Evolutionary conservation across 37 sponge, comb jelly and placozoan genomes (phyloP).

Genomic region (Bolinopsis microptera): DNA sequence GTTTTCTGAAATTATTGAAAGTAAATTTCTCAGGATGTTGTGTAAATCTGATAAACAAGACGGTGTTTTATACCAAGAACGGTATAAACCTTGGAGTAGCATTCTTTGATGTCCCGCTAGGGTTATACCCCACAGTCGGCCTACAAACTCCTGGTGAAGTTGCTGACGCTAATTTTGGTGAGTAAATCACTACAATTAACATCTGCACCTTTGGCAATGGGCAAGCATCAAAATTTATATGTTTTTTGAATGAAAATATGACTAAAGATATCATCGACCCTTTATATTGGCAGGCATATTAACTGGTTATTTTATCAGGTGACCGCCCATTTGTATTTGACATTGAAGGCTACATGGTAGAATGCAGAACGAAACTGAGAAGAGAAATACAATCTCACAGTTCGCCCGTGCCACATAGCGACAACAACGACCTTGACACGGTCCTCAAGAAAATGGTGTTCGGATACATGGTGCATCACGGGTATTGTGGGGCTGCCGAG

Average conservation of each 20-base stretch:
- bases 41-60: constrained; percentile 85
- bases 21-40: constrained; percentile 75
- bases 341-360: constrained; percentile 75
- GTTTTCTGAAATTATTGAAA: too few species aligned
- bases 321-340: constrained; percentile 81
- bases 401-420: background rate
- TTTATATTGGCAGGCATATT: too few species aligned
- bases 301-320: too few species aligned
- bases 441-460: constrained; percentile 76
- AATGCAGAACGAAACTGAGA: background rate
- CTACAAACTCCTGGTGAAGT: constrained; percentile 95
- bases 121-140: constrained; percentile 90
- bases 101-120: constrained; percentile 65
- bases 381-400: constrained; percentile 14
- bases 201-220: background rate
- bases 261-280: background rate
- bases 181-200: background rate
- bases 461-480: constrained; percentile 95
- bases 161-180: constrained; percentile 94
- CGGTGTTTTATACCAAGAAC: constrained; percentile 97
- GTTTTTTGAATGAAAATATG: background rate
- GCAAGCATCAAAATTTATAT: background rate
- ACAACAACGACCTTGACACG: constrained; percentile 8
- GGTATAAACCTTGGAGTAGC: constrained; percentile 86
- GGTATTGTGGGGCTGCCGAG: constrained; percentile 83